Conservation (phyloP, 2,113 vertebrate species). For the Perca flavescens region DNA sequence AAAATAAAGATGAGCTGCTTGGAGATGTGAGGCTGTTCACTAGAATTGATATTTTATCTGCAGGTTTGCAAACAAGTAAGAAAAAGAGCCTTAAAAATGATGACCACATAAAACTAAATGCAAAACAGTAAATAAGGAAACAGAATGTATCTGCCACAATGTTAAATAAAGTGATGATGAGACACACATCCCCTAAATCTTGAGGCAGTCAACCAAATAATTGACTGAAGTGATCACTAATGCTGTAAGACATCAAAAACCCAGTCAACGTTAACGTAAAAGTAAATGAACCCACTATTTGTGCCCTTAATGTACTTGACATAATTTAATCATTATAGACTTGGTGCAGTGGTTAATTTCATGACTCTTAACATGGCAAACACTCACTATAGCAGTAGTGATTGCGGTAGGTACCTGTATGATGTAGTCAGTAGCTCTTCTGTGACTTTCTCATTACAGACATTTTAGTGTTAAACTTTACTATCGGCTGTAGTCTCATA, state of each 20-base stretch:
- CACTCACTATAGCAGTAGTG: background rate
- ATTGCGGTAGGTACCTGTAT: background rate
- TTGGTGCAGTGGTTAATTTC: background rate
- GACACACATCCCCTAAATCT: background rate
- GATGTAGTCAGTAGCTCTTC: constrained; percentile 21
- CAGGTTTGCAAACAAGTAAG: background rate
- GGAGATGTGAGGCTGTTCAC: background rate
- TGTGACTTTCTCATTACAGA: constrained; percentile 32
- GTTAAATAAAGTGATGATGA: background rate
- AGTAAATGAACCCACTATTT: background rate
- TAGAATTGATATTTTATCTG: background rate
- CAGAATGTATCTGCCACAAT: background rate
- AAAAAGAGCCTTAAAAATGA: background rate
- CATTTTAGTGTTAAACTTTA: constrained; percentile 24
- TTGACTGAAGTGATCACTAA: background rate
- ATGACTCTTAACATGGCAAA: background rate
- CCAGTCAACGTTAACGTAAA: background rate
- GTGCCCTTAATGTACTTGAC: background rate
- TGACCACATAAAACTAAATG: background rate
- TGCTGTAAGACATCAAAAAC: constrained; percentile 7
- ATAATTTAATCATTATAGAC: background rate
- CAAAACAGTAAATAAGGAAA: background rate
- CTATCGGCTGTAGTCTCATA: constrained; percentile 31
- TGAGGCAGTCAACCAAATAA: constrained; percentile 9
- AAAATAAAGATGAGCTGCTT: background rate